A percentile compares a stretch with the other conserved stretches of the same genome.
Evolutionary conservation across 2,888 invertebrate species (phyloP).

Genomic region (Acrobasis consociella): DNA sequence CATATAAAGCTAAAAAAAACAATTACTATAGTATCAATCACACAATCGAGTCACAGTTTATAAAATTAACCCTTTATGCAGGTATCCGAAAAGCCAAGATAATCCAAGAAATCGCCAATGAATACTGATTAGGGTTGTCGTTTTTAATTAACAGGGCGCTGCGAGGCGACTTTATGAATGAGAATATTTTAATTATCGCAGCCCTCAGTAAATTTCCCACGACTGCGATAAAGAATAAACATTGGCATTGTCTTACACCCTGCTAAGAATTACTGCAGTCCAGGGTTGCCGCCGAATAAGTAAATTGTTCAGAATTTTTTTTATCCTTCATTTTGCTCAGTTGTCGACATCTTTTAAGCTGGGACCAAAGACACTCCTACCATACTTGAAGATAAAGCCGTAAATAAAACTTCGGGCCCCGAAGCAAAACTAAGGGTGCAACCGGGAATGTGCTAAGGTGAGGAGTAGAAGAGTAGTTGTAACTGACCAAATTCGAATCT

Average conservation of each 20-base stretch:
- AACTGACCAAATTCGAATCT: too few species aligned
- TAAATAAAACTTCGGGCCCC: too few species aligned
- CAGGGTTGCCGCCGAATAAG: slow-evolving; percentile 55
- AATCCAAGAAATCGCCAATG: slow-evolving; percentile 42
- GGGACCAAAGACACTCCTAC: too few species aligned
- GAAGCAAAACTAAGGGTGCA: too few species aligned
- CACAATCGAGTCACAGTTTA: neutral
- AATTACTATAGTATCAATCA: too few species aligned
- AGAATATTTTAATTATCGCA: slow-evolving; percentile 79
- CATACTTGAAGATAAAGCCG: too few species aligned
- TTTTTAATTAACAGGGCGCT: slow-evolving; percentile 67
- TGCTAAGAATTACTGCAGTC: slow-evolving; percentile 66
- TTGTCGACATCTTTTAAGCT: neutral
- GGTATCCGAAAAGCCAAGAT: slow-evolving; percentile 12
- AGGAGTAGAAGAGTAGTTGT: too few species aligned
- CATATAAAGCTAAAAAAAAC: too few species aligned
- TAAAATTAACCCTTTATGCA: slow-evolving; percentile 1
- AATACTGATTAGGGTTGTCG: slow-evolving; percentile 65
- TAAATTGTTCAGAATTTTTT: neutral
- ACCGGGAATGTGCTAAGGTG: too few species aligned
- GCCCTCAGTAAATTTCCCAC: slow-evolving; percentile 78
- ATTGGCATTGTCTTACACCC: slow-evolving; percentile 73
- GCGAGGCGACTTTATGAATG: slow-evolving; percentile 53
- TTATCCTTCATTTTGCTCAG: neutral
- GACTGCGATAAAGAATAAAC: slow-evolving; percentile 83